These are phyloP conservation scores for Drosophila biarmipes DNA, from an alignment of 1,140 invertebrate genomes.

Conservation along the genomic window DNA sequence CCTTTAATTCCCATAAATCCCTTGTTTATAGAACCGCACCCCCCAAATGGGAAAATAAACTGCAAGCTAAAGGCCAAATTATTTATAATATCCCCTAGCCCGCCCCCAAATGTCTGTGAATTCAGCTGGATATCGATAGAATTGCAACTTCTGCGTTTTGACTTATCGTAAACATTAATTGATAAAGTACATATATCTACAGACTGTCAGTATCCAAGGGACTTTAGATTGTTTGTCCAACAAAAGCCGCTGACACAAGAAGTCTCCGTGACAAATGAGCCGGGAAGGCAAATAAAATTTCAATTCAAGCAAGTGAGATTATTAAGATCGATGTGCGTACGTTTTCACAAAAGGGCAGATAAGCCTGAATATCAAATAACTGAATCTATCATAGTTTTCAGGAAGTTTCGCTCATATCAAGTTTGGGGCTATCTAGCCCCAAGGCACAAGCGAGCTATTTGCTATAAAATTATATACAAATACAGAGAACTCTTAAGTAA, in stretches of 20 bases:
- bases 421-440: slow-evolving; percentile 9
- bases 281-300: slow-evolving; percentile 44
- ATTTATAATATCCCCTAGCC: slow-evolving; percentile 9
- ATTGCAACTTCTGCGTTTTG: slow-evolving; percentile 45
- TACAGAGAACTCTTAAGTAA: slow-evolving; percentile 23
- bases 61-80: slow-evolving; percentile 7
- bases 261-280: slow-evolving; percentile 57
- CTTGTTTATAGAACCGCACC: slow-evolving; percentile 37
- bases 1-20: slow-evolving; percentile 5
- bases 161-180: slow-evolving; percentile 29
- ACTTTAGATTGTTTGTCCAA: slow-evolving; percentile 56
- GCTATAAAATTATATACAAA: slow-evolving; percentile 16
- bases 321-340: slow-evolving; percentile 42
- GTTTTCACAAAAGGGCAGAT: background rate
- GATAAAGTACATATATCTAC: slow-evolving; percentile 29
- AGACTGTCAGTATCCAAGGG: slow-evolving; percentile 36
- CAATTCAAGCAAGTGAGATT: slow-evolving; percentile 19
- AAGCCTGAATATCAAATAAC: slow-evolving; percentile 19
- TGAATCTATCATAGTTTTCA: slow-evolving; percentile 31
- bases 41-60: slow-evolving; percentile 36
- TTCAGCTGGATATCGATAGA: slow-evolving; percentile 17
- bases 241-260: slow-evolving; percentile 46
- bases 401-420: slow-evolving; percentile 21
- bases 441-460: slow-evolving; percentile 2
- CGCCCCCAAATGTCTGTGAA: background rate